Evolutionary conservation across 2,888 invertebrate genomes (phyloP).

Genomic region (Macaria liturata): DNA sequence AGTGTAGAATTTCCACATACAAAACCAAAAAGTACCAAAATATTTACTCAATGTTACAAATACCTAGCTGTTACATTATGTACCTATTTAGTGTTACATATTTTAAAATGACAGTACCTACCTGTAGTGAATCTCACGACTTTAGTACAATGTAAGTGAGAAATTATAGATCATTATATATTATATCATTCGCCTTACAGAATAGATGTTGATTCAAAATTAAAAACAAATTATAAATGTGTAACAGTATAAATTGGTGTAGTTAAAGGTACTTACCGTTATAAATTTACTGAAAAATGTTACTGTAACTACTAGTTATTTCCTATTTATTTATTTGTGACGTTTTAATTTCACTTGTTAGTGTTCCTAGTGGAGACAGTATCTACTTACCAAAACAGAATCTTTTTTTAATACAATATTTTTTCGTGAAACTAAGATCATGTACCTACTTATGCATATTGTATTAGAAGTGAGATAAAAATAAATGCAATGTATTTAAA

Average conservation of each 20-base stretch:
- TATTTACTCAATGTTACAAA: constrained; percentile 18
- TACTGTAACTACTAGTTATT: too few relatives aligned
- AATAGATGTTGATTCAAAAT: too few relatives aligned
- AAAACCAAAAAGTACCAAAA: constrained; percentile 11
- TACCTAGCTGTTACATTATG: neutral
- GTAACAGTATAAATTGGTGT: too few relatives aligned
- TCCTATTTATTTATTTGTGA: too few relatives aligned
- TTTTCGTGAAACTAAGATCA: neutral
- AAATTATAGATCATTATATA: neutral
- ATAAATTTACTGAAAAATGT: too few relatives aligned
- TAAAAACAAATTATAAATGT: too few relatives aligned
- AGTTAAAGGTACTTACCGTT: too few relatives aligned
- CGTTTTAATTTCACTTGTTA: too few relatives aligned
- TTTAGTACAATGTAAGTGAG: constrained; percentile 15
- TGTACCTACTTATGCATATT: neutral
- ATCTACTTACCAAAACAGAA: neutral
- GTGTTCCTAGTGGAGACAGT: too few relatives aligned
- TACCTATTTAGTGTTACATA: constrained; percentile 8
- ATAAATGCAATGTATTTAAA: constrained; percentile 18
- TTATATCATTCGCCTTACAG: constrained; percentile 11
- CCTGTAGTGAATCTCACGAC: constrained; percentile 9
- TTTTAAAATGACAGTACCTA: constrained; percentile 5
- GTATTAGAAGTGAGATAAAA: neutral
- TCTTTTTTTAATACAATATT: neutral
- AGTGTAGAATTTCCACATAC: too few relatives aligned